Base-by-base conservation (phyloP, 2,888 invertebrate genomes). In the Caprella mutica region DNA sequence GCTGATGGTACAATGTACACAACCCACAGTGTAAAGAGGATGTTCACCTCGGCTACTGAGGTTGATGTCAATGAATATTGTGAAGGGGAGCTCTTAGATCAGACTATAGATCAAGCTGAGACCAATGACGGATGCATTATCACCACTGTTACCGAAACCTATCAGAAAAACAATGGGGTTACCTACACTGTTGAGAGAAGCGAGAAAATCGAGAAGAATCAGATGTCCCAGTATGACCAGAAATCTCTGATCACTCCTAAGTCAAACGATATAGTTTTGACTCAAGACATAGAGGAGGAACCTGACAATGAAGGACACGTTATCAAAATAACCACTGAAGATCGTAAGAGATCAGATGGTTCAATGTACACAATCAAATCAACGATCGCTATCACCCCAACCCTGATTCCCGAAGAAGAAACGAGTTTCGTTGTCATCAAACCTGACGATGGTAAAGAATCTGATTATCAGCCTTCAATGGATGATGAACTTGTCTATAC, bases 401-500 rank as follows among this genome's bases (percentile, higher is more conserved):
- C 58, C 21, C 42, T 64, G 24, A 60, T 64, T 17, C 64, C 64
- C 5, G 64, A 64, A 44, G 53, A 55, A 9, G 64, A 64, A 26
- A 64, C 60, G 1, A 60, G 60, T 40, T 64, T 58, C 29, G 64
- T 64, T 17, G 53, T 64, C 24, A 64, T 64, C 42, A 58, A 56
- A 19, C 55, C 60, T 27, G 64, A 64, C 8, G 58, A 59, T 17
- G 57, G 57, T 40, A 38, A 29, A 8, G 39, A 29, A 12, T 52
- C 35, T 23, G 53, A 52, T 5, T 50, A 60, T 23, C 57, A 60
- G 44, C 64, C 64, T 4, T 64, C 64, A 14, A 23, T 54, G n/a
- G 64, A 64, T 27, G 64, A 64, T 51, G 64, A 64, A 38, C 26
- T 64, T 19, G 60, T 64, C 14, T 60, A 60, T 48, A 60, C 60